Evolutionary conservation across 2,797 vertebrate genomes (phyloP).

Genomic region (Sebastes trivittatus): DNA sequence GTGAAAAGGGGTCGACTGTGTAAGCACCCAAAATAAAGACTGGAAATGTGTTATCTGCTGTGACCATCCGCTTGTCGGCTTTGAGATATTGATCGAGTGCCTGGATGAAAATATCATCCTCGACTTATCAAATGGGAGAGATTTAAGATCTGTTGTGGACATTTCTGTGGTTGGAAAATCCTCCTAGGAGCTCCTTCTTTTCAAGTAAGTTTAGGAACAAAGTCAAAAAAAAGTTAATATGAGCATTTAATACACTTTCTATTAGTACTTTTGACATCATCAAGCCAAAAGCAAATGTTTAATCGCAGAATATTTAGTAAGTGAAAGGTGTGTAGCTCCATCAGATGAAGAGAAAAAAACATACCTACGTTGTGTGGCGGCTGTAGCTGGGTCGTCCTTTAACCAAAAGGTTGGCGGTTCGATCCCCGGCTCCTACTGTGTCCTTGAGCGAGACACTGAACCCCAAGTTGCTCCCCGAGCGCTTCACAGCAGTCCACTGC

Average conservation of each 20-base stretch:
- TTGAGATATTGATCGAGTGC: conserved; percentile 1
- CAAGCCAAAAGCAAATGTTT: background rate
- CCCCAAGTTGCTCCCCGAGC: accelerated
- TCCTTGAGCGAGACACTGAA: too few species aligned
- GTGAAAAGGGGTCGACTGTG: background rate
- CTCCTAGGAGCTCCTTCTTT: background rate
- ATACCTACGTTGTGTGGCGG: accelerated
- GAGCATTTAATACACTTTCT: background rate
- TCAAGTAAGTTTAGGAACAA: background rate
- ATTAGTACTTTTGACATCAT: background rate
- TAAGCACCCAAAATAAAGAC: background rate
- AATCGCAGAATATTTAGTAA: background rate
- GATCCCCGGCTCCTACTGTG: too few species aligned
- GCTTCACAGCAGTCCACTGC: too few species aligned
- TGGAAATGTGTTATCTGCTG: conserved; percentile 3
- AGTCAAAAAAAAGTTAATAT: background rate
- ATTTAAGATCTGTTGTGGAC: background rate
- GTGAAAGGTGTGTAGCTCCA: background rate
- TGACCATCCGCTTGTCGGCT: conserved; percentile 6
- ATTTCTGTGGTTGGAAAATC: conserved; percentile 5
- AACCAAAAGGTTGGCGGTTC: too few species aligned
- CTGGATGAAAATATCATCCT: conserved; percentile 7
- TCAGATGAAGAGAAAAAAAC: background rate
- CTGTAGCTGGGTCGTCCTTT: too few species aligned
- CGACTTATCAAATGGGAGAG: background rate